Conservation (phyloP, 2,888 invertebrate genomes). For the Aethes cnicana region DNA sequence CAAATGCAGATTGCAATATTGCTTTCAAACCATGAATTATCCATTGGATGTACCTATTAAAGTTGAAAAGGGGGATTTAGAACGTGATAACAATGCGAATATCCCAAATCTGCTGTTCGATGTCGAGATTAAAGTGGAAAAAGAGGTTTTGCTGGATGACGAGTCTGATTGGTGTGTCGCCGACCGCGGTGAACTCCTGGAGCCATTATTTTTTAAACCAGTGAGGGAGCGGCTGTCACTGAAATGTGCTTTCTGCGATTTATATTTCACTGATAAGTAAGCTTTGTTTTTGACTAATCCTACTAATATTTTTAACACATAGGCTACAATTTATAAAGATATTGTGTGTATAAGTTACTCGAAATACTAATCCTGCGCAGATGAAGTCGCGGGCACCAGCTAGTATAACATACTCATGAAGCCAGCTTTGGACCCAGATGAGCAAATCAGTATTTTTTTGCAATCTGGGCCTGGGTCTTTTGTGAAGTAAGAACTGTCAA, state of each 20-base stretch:
- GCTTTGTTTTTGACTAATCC: background rate
- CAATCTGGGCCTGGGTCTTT: too few species aligned
- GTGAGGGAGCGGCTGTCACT: conserved; percentile 13
- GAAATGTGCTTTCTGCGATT: conserved; percentile 33
- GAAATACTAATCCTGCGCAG: too few species aligned
- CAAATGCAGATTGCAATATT: background rate
- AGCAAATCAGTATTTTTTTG: too few species aligned
- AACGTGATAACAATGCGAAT: conserved; percentile 32
- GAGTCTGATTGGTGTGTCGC: conserved; percentile 22
- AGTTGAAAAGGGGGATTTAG: background rate
- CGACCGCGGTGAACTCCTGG: conserved; percentile 4
- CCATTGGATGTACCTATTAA: conserved; percentile 5
- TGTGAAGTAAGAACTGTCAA: too few species aligned
- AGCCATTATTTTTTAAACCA: conserved; percentile 10
- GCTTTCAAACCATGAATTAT: conserved; percentile 1
- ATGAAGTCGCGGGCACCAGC: too few species aligned
- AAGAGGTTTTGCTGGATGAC: conserved; percentile 28
- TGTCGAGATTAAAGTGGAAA: conserved; percentile 36
- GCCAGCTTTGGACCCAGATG: too few species aligned
- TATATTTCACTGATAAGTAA: conserved; percentile 36
- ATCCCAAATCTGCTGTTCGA: conserved; percentile 25
- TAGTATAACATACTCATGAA: too few species aligned
- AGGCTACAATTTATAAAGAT: too few species aligned
- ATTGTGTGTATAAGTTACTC: too few species aligned
- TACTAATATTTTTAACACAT: too few species aligned